Evolutionary conservation across 2,888 invertebrate species (phyloP).

Genomic region (Chironomus tentans): DNA sequence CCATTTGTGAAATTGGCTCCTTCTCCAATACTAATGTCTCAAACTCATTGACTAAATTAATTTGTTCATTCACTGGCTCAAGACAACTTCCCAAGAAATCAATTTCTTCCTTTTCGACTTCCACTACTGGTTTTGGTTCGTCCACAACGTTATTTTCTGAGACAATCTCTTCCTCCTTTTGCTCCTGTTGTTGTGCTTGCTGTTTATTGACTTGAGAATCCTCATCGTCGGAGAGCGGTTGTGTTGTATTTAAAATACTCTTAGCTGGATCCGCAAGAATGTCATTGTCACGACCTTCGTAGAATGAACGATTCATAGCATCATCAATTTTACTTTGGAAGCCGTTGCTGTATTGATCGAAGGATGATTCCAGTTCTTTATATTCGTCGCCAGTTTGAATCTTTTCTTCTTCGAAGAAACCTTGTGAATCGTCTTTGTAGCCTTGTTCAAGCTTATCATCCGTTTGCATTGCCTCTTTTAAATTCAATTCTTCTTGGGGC

Average conservation of each 20-base stretch:
- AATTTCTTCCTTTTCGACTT: neutral
- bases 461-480: constrained; percentile 33
- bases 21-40: too few relatives aligned
- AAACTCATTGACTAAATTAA: too few relatives aligned
- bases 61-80: too few relatives aligned
- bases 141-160: too few relatives aligned
- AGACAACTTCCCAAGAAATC: neutral
- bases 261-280: neutral
- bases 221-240: constrained; percentile 10
- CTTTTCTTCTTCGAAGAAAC: constrained; percentile 39
- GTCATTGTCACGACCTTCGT: constrained; percentile 18
- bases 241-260: constrained; percentile 2
- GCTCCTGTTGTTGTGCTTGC: too few relatives aligned
- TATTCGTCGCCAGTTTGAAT: constrained; percentile 45
- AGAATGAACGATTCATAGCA: constrained; percentile 24
- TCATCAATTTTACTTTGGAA: constrained; percentile 38
- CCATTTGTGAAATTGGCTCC: neutral
- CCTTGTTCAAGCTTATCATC: constrained; percentile 32
- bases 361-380: constrained; percentile 47
- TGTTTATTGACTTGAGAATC: neutral
- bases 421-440: constrained; percentile 27
- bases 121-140: neutral
- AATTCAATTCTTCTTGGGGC: constrained; percentile 29
- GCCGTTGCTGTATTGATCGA: constrained; percentile 47
- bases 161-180: too few relatives aligned